phyloP scores from a whole-genome alignment of 2,113 vertebrate genomes.

The Semnornis frantzii region DNA sequence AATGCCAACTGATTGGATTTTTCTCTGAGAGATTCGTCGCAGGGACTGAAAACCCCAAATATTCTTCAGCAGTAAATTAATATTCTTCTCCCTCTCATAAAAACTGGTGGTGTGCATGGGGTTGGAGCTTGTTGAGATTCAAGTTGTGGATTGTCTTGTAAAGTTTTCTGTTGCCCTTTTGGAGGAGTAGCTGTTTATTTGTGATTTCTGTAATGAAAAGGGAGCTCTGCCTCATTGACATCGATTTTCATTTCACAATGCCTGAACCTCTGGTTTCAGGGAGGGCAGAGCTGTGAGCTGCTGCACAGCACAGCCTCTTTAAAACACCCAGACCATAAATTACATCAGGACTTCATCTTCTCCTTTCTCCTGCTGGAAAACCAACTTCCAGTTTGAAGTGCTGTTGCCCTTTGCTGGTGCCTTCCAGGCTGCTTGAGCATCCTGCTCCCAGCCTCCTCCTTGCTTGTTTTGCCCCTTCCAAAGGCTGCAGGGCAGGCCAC shows the following conservation, averaged over 20 bases:
- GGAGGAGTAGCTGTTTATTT: constrained; percentile 27
- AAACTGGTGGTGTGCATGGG: not conserved
- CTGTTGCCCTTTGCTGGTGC: not conserved
- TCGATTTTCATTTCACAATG: not conserved
- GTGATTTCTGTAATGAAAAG: constrained; percentile 13
- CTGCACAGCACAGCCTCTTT: not conserved
- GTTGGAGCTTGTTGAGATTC: constrained; percentile 20
- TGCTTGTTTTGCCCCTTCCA: not conserved
- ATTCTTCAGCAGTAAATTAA: constrained; percentile 20
- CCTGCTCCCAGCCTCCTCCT: not conserved
- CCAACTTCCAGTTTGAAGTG: not conserved
- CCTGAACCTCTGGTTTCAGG: not conserved
- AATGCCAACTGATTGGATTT: constrained; percentile 15
- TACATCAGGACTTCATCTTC: not conserved
- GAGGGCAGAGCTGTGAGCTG: not conserved
- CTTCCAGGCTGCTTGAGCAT: not conserved
- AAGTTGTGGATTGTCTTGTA: not conserved
- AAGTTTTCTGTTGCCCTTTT: constrained; percentile 17
- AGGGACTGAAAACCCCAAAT: not conserved
- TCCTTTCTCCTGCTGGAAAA: not conserved
- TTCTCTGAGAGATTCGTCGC: not conserved
- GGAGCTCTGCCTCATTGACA: not conserved
- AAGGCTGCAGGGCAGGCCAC: not conserved
- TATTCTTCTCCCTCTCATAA: not conserved
- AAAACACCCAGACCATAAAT: not conserved